Evolutionary conservation across 1,140 invertebrate species (phyloP), one percentile per base, ranked within the genome.

Genomic region (Sesamia nonagrioides): DNA sequence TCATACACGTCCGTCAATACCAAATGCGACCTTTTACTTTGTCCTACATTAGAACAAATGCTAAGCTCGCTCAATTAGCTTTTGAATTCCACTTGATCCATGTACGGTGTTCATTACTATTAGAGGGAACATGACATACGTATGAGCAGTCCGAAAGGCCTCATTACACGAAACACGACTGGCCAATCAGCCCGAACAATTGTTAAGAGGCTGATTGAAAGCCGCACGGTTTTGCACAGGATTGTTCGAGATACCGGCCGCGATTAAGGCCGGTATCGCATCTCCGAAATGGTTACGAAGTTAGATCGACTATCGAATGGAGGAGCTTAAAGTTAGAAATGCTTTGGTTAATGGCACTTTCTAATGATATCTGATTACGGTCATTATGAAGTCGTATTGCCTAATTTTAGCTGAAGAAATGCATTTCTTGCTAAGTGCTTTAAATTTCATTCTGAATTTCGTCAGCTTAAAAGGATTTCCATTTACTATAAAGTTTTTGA

Each of bases 191-290:
- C 42, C 66, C 42, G 80, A 84, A 52, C 84, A 83, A 89, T 90
- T 88, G 89, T 88, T 89, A 86, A 86, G 76, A 85, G 82, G 40
- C 77, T 84, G 87, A 91, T 91, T 86, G 89, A 92, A 90, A 89
- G 86, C 87, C 87, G 87, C 77, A 84, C 83, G 77, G 86, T 84
- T 92, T 92, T 87, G 84, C 86, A 88, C 90, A 85, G 86, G 83
- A 92, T 89, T 92, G 89, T 90, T 89, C 90, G 88, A 88, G 86
- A 86, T 85, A 84, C 87, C 81, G 78, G 78, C 80, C 81, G 78
- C 83, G 84, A 87, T 88, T 89, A 86, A 83, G 84, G 76, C 77
- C 82, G 69, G 80, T 54, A 84, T 84, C 78, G 82, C 79, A 68
- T 79, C 72, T 82, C 40, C 58, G 81, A 27, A 80, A 86, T 79